Evolutionary conservation across 2,888 invertebrate species (phyloP).

Genomic region (Drosophila emarginata): DNA sequence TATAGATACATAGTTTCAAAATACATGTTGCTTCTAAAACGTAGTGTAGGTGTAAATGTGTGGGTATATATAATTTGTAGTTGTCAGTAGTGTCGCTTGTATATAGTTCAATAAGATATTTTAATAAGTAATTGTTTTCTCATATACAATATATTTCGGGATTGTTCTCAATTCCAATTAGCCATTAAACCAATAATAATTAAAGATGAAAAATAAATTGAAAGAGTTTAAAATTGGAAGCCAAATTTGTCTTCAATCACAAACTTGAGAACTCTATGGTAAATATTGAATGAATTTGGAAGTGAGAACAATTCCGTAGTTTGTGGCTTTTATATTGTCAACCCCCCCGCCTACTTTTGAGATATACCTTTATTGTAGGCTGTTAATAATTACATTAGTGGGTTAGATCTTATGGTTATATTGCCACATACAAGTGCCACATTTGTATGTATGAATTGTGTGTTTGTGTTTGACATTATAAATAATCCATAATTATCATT

Average conservation of each 20-base stretch:
- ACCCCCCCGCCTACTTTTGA: not conserved
- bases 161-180: not conserved
- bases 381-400: conserved; percentile 3
- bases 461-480: not conserved
- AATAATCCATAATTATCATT: not conserved
- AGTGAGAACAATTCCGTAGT: not conserved
- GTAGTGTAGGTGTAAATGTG: conserved; percentile 22
- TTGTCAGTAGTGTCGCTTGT: not conserved
- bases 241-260: not conserved
- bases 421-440: not conserved
- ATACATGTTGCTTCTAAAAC: conserved; percentile 13
- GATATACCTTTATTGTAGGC: not conserved
- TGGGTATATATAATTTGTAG: conserved; percentile 16
- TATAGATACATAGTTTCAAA: conserved; percentile 52
- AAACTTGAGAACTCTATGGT: not conserved
- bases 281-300: not conserved
- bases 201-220: not conserved
- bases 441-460: not conserved
- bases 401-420: not conserved
- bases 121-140: conserved; percentile 16
- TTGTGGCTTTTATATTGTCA: not conserved
- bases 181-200: not conserved
- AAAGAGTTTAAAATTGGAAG: not conserved
- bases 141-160: not conserved
- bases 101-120: conserved; percentile 6